Evolutionary conservation across 2,113 vertebrate genomes (phyloP), one percentile per base, ranked within the genome.

Genomic region (Salvelinus fontinalis): DNA sequence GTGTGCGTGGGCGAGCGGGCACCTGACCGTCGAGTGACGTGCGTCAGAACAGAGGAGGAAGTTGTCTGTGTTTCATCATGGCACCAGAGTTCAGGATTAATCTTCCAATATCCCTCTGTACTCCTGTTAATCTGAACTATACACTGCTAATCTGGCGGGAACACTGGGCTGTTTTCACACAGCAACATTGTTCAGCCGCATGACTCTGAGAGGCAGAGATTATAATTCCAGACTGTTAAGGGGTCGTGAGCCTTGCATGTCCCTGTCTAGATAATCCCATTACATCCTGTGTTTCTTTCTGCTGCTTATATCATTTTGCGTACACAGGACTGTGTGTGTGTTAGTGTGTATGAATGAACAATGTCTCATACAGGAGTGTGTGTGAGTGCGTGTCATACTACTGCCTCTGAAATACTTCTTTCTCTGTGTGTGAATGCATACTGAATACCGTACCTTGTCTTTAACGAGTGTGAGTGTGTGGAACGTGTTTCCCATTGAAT

Each of bases 81-180:
- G 34, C 9, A 75, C 64, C 57, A 75, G 57, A 60, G 27, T 48
- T 49, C 74, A 18, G 70, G 77, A 84, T 80, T 84, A 81, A 71
- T 60, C 79, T 20, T 34, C 26, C 75, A 79, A 71, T 70, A 54
- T 67, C 77, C 73, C 31, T 39, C 24, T 65, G 29, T 57, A 11
- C 49, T 39, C 31, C 62, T 34, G 54, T 77, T 90, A 82, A 88
- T 86, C 80, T 81, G 76, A 84, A 62, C 83, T 80, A 9, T 11
- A 83, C 73, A 75, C 66, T 48, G 26, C 69, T 87, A 81, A 84
- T 87, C 87, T 79, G 76, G 84, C 83, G 79, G 86, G 77, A 70
- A 77, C 76, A 75, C 64, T 80, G 79, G 70, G 48, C 64, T 83
- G 64, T 83, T 77, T 66, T 74, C 73, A 59, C 71, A 79, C 72